Percentiles rank a stretch among this genome's conserved stretches.
Evolutionary conservation across 2,113 vertebrate species (phyloP).

Genomic region (Corythoichthys intestinalis): DNA sequence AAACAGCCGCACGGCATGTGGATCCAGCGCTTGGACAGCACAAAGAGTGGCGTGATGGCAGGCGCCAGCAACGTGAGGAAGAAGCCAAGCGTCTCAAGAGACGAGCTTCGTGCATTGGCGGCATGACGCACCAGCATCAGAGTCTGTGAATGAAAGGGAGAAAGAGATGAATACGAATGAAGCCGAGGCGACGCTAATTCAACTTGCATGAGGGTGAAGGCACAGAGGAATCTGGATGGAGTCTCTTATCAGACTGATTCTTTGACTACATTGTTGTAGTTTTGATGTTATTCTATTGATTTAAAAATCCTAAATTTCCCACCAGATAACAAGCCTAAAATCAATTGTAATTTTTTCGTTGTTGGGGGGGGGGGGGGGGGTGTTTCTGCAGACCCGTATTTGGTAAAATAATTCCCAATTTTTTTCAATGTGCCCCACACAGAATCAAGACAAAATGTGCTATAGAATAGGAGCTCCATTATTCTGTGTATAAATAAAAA

Average conservation of each 20-base stretch:
- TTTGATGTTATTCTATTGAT: not conserved
- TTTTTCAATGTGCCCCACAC: too few species aligned
- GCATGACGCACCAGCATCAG: conserved; percentile 81
- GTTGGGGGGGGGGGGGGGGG: too few species aligned
- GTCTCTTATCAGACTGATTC: conserved; percentile 1
- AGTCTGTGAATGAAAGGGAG: conserved; percentile 69
- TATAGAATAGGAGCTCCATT: too few species aligned
- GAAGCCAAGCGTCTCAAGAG: conserved; percentile 84
- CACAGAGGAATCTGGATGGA: conserved; percentile 18
- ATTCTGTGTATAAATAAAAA: too few species aligned
- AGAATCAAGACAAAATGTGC: too few species aligned
- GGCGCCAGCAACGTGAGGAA: conserved; percentile 85
- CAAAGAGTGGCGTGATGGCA: conserved; percentile 84
- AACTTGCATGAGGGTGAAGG: conserved; percentile 23
- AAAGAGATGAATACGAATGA: conserved; percentile 38
- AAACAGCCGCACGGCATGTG: conserved; percentile 96
- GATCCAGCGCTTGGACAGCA: conserved; percentile 87
- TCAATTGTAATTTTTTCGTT: too few species aligned
- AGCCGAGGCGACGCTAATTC: conserved; percentile 2
- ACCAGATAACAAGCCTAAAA: too few species aligned
- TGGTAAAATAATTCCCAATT: too few species aligned
- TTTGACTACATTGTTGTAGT: not conserved
- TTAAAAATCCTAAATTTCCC: too few species aligned
- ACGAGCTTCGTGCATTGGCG: conserved; percentile 73
- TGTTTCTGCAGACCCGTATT: too few species aligned